Percentiles rank a stretch among this genome's conserved stretches.
These are phyloP conservation scores for Stegostoma tigrinum DNA, from an alignment of 2,113 vertebrate genomes.

Conservation along the genomic window DNA sequence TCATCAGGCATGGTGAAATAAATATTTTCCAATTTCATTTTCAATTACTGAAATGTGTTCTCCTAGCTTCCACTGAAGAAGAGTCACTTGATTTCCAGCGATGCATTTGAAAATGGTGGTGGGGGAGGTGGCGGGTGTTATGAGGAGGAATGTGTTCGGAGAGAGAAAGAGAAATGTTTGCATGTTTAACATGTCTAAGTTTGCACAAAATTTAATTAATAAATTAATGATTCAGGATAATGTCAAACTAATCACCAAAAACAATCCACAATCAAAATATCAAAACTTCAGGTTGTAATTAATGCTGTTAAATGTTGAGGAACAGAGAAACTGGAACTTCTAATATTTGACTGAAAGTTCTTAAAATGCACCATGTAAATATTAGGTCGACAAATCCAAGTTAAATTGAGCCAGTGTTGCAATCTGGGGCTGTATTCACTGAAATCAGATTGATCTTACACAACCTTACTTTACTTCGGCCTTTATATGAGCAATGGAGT, in stretches of 20 bases:
- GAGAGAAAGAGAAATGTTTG: background rate
- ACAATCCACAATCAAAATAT: background rate
- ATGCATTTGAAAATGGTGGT: background rate
- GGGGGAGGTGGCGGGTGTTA: background rate
- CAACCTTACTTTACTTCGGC: background rate
- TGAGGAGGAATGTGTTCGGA: background rate
- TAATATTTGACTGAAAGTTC: background rate
- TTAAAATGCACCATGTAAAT: background rate
- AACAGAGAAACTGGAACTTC: background rate
- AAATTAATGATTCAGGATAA: background rate
- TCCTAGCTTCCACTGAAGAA: background rate
- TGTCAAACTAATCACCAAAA: background rate
- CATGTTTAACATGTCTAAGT: background rate
- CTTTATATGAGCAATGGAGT: too few species aligned
- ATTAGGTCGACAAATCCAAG: background rate
- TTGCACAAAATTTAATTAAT: background rate
- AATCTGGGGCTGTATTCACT: background rate
- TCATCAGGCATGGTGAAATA: background rate
- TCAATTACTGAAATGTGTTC: background rate
- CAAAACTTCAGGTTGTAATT: background rate
- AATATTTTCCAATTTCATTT: background rate
- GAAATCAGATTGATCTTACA: background rate
- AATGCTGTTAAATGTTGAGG: background rate
- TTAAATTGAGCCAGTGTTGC: background rate
- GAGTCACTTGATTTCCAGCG: background rate